phyloP scores from a whole-genome alignment of 2,888 invertebrate species.

The Digitonthophagus gazella region DNA sequence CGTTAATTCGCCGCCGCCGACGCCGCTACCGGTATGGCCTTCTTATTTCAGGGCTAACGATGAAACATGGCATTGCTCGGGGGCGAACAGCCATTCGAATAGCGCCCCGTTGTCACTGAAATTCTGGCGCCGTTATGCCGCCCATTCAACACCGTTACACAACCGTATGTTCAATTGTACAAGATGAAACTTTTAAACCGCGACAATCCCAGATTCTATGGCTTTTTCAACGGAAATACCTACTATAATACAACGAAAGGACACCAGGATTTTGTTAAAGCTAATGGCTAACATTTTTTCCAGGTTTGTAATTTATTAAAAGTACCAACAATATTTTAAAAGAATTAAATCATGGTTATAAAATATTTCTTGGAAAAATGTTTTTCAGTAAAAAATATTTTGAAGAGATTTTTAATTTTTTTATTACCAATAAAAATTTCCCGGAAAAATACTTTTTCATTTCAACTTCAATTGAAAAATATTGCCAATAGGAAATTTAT shows the following conservation, averaged over 20 bases:
- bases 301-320: no score
- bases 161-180: not conserved
- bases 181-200: constrained; percentile 1
- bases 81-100: not conserved
- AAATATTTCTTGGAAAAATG: no score
- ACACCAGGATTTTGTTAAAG: no score
- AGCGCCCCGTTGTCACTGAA: not conserved
- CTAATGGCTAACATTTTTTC: no score
- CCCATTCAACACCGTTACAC: not conserved
- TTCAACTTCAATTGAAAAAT: no score
- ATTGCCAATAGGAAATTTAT: no score
- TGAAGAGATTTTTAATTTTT: no score
- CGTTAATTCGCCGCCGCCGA: not conserved
- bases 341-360: no score
- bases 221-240: not conserved
- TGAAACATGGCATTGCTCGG: not conserved
- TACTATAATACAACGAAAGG: not conserved
- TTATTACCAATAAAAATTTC: no score
- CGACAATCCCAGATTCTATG: constrained; percentile 5
- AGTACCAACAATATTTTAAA: no score
- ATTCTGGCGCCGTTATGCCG: not conserved
- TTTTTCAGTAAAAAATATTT: no score
- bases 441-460: no score
- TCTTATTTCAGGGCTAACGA: not conserved
- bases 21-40: not conserved